Base-by-base conservation (phyloP, 2,113 vertebrate species). In the Fregata magnificens region DNA sequence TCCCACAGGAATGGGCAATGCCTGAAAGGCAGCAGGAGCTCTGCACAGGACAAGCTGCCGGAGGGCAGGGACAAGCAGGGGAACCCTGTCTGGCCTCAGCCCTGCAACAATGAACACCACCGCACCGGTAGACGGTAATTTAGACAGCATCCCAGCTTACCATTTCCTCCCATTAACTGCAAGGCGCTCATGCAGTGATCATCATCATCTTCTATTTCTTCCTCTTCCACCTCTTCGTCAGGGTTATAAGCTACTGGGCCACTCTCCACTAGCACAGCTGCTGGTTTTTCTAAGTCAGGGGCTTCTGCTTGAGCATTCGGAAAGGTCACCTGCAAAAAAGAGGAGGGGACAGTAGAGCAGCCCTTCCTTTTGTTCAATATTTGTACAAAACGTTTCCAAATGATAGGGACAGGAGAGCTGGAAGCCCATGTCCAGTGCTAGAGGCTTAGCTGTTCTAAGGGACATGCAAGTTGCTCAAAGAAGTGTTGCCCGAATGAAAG, bases 151-250 rank as follows among this genome's bases (percentile, higher is more conserved):
- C 63, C 32, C 78, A 67, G 97, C 98, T 94, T 92, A 99, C 99
- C 99, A 1, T 96, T 97, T 86, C 98, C 77, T 25, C 99, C 99
- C 98, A 99, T 94, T 94, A 99, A 97, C 94, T 99, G 98, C 98
- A 99, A 98, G 89, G 99, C 99, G 2, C 99, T 99, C 97, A 99
- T 98, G 25, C 99, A 99, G 40, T 98, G 96, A 94, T 99, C 99
- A 11, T 99, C 99, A 4, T 99, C 99, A 3, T 99, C 99, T 66
- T 99, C 99, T 4, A 98, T 98, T 2, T 99, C 98, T 5, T 99
- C 99, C 11, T 99, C 99, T 0, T 99, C 99, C 0, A 95, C 98
- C 1, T 98, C 98, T 9, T 97, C 98, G 0, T 99, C 99, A 1
- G 99, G 85, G 26, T 98, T 99, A 59, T 99, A 99, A 1, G 98